These are phyloP conservation scores for Prionailurus viverrinus DNA, from an alignment of 2,113 vertebrate species.

Conservation along the genomic window DNA sequence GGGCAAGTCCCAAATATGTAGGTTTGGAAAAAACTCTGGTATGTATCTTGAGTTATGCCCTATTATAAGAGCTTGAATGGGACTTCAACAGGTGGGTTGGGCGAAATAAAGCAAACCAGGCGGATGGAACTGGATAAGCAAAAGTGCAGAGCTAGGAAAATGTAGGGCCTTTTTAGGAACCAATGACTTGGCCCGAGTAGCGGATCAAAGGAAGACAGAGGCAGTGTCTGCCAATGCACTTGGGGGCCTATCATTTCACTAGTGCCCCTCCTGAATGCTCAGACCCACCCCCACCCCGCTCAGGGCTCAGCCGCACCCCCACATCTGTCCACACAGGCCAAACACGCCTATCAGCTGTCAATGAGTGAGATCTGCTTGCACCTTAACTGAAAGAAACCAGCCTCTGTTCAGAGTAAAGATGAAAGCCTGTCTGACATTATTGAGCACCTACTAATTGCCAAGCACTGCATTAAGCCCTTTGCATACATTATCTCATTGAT, in stretches of 20 bases:
- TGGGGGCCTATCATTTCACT: background rate
- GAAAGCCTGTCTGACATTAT: background rate
- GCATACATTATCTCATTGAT: slow-evolving; percentile 46
- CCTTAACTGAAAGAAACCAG: background rate
- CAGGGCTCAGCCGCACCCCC: background rate
- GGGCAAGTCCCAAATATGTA: background rate
- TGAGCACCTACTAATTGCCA: slow-evolving; percentile 68
- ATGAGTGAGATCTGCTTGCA: rapidly evolving
- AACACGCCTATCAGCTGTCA: background rate
- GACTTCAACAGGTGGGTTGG: background rate
- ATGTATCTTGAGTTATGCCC: background rate
- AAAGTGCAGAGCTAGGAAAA: background rate
- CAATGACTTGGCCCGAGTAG: background rate
- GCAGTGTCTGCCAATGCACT: too few relatives aligned
- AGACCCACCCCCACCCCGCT: too few relatives aligned
- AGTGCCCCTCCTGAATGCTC: background rate
- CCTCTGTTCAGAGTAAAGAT: background rate
- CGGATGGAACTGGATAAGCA: background rate
- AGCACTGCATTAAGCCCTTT: background rate
- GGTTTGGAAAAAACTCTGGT: background rate
- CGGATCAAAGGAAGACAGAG: background rate
- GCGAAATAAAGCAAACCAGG: background rate
- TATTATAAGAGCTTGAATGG: background rate
- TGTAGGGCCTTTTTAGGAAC: background rate
- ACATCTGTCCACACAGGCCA: background rate